Evolutionary conservation across 2,797 vertebrate species (phyloP), one percentile per base, ranked within the genome.

Genomic region (Cebuella pygmaea): DNA sequence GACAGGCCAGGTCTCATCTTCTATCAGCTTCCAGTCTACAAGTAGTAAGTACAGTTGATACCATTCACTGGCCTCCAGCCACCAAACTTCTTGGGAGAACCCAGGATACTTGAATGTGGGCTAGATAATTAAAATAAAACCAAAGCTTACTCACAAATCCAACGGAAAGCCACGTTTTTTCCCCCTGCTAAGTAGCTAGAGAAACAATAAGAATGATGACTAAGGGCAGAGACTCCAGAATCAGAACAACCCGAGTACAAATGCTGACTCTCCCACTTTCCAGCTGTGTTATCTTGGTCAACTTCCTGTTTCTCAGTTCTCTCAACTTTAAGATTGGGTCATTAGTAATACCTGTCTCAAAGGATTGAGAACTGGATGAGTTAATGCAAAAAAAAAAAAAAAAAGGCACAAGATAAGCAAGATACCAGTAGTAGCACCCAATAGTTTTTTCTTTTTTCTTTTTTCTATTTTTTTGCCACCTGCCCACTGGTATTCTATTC

Each of bases 1-100:
- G 13, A 44, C 10, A 26, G 26, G 15, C 9, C 10, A 19, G 52
- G 50, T 33, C 22, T 57, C 64, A 17, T 81, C 85, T 75, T 72
- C 24, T 55, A 2, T 11, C 14, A 52, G 46, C 50, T 83, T n/a
- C 61, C 83, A 72, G 33, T 22, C 55, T 0, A 0, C 50, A 88
- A 94, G 88, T 87, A 95, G 44, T 30, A 85, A 96, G 88, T 24
- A 19, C 5, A 20, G 57, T 85, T 61, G 27, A 89, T 72, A 24
- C 87, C 90, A 72, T 30, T 88, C 93, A 4, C 94, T 84, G 96
- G 89, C 41, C 89, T 15, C 0, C 74, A 44, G 57, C n/a, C 78
- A 72, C 75, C 84, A 92, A 27, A 79, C 89, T 64, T 87, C 46
- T 17, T 15, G 83, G 81, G 15, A 88, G 67, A 90, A 96, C 96